Conservation (phyloP, 2,888 invertebrate genomes). For the Cephus pulcher region DNA sequence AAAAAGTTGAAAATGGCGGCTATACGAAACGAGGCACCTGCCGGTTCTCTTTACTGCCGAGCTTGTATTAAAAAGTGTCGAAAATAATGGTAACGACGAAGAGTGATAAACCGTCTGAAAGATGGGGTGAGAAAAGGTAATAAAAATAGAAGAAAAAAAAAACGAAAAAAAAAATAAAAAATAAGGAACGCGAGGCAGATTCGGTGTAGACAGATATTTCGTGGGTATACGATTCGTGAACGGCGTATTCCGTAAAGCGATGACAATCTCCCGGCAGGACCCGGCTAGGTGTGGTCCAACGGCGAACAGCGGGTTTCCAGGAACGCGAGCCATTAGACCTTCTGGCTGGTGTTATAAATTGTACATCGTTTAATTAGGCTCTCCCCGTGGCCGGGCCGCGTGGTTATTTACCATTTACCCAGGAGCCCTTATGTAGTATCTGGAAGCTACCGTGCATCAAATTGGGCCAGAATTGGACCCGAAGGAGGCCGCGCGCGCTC, state of each 20-base stretch:
- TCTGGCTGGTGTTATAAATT: constrained; percentile 66
- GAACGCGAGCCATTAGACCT: constrained; percentile 66
- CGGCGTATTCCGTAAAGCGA: constrained; percentile 37
- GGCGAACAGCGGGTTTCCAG: constrained; percentile 62
- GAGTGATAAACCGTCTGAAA: not conserved
- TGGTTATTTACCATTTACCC: constrained; percentile 57
- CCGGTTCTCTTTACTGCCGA: not conserved
- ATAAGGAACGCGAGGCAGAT: not conserved
- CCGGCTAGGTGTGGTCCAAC: constrained; percentile 64
- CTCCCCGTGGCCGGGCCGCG: constrained; percentile 38
- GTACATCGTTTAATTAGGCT: constrained; percentile 67
- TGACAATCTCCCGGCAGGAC: constrained; percentile 59
- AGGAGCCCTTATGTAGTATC: constrained; percentile 41
- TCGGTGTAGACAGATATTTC: constrained; percentile 5
- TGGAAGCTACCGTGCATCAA: constrained; percentile 57
- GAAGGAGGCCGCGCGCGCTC: constrained; percentile 16
- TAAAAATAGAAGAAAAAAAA: constrained; percentile 3
- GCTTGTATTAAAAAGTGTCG: constrained; percentile 23
- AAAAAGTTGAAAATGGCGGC: not conserved
- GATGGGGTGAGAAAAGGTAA: not conserved
- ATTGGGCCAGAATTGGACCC: constrained; percentile 53
- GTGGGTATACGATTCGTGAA: constrained; percentile 30
- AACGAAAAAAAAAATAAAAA: not conserved
- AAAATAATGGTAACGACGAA: constrained; percentile 26
- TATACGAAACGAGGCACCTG: not conserved